Conservation (phyloP, 2,797 vertebrate species). For the Nyctalus aviator region DNA sequence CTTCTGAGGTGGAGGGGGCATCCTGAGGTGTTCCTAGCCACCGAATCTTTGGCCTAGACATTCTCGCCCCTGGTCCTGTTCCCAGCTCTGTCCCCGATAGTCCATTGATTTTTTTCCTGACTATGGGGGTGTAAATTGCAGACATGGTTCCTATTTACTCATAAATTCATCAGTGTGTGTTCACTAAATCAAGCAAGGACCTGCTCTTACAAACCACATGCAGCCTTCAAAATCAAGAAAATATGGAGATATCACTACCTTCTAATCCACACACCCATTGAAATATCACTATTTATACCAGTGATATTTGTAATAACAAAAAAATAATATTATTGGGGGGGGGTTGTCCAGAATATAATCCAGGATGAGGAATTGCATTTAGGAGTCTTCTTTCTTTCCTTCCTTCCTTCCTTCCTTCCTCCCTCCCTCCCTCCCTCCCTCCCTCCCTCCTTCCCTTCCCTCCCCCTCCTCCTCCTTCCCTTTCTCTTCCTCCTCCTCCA, state of each 20-base stretch:
- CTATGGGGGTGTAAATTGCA: neutral
- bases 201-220: neutral
- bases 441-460: too few relatives aligned
- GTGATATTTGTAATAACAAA: neutral
- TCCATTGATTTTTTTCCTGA: neutral
- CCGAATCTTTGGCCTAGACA: neutral
- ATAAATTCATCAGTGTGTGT: neutral
- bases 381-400: neutral
- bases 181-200: conserved; percentile 32
- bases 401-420: too few relatives aligned
- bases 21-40: neutral
- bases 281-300: neutral
- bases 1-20: neutral
- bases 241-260: neutral
- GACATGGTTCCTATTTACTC: neutral
- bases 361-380: neutral
- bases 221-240: neutral
- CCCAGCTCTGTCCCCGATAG: neutral
- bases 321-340: neutral
- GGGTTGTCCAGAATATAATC: neutral
- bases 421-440: too few relatives aligned
- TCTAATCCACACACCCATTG: neutral
- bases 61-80: neutral
- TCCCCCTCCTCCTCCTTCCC: too few relatives aligned
- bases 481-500: fast-evolving